Base-by-base conservation (phyloP, 2,797 vertebrate species). In the Poeciliopsis infans region DNA sequence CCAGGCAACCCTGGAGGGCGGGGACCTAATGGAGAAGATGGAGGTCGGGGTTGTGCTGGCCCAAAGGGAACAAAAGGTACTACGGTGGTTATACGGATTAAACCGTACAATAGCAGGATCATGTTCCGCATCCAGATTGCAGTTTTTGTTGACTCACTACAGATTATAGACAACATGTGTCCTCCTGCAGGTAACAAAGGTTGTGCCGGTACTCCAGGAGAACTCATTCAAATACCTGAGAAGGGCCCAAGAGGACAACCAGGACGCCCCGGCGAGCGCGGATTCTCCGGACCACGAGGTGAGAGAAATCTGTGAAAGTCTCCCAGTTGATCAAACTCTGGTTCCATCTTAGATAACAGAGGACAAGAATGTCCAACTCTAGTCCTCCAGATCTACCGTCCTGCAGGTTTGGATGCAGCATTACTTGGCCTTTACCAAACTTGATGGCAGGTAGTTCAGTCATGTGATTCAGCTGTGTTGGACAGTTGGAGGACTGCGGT, bases 51-150 rank as follows among this genome's bases (percentile, higher is more conserved):
- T 69, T 83, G 72, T 72, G 76, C 82, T 12, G 95, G 95, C 1
- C 2, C 5, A 0, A 94, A 91, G 89, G 95, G 95, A 89, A 80
- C 85, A 23, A 95, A 93, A 89, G 95, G 95, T 95, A 93, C 28
- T 31, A 3, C 13, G 1, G 15, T 33, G 1, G 59, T 33, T 18
- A 8, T 59, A 49, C 20, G 55, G 33, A 51, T 49, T 31, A 15
- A 45, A 71, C 41, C 1, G 7, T 64, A 36, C 59, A 64, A 64
- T 7, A 18, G 1, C 59, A 36, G 59, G 5, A 33, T 33, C 31
- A 36, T 36, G 15, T 36, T 64, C 6, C 2, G 18, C 16, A 64
- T 64, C 5, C 59, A 36, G 59, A 64, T 4, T 33, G 28, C 31
- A 68, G 64, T 12, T 2, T 41, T 68, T 41, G n/a, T 8, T 28